Percentiles rank a stretch among this genome's conserved stretches.
phyloP scores from a whole-genome alignment of 2,797 vertebrate genomes.

The Podarcis lilfordi region DNA sequence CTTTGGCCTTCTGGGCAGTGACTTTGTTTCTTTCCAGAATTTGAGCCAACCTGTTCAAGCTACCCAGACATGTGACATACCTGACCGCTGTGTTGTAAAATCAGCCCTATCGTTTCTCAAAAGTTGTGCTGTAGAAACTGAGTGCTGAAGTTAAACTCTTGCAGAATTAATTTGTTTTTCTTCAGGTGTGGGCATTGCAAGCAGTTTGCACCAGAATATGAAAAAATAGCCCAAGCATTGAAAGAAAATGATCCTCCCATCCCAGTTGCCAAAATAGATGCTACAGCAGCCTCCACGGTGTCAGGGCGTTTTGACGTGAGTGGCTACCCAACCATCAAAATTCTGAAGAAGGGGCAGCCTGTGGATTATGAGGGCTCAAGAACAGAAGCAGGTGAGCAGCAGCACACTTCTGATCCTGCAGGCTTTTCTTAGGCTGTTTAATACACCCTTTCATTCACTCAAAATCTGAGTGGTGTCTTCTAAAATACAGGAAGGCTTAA shows the following conservation, averaged over 20 bases:
- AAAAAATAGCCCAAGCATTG: conserved; percentile 90
- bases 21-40: neutral
- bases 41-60: neutral
- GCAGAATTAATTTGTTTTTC: neutral
- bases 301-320: conserved; percentile 90
- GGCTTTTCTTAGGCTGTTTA: too few species aligned
- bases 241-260: conserved; percentile 91
- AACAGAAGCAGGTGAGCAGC: conserved; percentile 85
- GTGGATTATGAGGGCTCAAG: conserved; percentile 93
- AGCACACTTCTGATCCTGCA: neutral
- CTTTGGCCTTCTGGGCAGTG: neutral
- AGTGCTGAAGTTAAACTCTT: neutral
- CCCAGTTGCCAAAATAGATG: conserved; percentile 94
- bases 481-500: neutral
- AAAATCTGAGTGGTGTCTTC: neutral
- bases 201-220: conserved; percentile 93
- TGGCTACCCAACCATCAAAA: conserved; percentile 97
- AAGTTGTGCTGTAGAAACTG: neutral
- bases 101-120: neutral
- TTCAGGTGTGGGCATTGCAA: conserved; percentile 97
- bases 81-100: neutral
- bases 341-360: conserved; percentile 92
- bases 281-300: conserved; percentile 82
- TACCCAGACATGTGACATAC: neutral
- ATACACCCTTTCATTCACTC: too few species aligned